Percentiles rank a stretch among this genome's conserved stretches.
Conservation (phyloP, 2,113 vertebrate genomes). For the Willisornis vidua region DNA sequence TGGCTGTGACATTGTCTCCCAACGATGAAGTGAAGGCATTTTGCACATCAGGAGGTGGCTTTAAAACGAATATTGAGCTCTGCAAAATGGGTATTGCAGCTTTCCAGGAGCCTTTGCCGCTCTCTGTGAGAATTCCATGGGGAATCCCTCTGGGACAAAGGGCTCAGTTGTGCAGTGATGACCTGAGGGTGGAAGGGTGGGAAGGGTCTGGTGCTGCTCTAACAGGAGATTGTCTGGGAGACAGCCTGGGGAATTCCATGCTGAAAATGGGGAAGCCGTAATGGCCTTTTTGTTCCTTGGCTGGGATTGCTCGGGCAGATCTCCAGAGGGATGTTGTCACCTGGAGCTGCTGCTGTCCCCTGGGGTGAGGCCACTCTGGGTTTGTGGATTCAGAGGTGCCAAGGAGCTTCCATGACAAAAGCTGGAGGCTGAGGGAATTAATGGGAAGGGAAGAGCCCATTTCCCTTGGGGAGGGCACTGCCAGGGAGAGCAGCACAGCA, state of each 20-base stretch:
- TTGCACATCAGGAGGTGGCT: neutral
- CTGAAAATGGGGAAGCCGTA: neutral
- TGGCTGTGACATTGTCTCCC: slow-evolving; percentile 33
- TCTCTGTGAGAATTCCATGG: neutral
- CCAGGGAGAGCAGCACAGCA: neutral
- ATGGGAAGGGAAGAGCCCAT: neutral
- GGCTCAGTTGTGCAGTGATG: neutral
- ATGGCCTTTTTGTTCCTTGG: neutral
- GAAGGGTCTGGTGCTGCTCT: neutral
- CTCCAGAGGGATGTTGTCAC: neutral
- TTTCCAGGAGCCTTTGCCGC: neutral
- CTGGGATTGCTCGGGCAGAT: neutral
- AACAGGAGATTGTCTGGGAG: neutral
- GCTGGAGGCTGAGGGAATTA: neutral
- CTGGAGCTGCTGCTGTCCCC: neutral
- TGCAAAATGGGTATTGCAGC: neutral
- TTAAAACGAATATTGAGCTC: neutral
- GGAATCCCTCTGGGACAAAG: neutral
- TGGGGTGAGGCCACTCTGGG: neutral
- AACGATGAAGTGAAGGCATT: slow-evolving; percentile 13
- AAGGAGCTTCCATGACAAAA: neutral
- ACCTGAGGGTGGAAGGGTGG: neutral
- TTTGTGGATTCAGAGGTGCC: neutral
- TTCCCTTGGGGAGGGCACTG: neutral
- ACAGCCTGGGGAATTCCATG: accelerated